A percentile compares a stretch with the other conserved stretches of the same genome.
phyloP scores from a whole-genome alignment of 2,888 invertebrate species.

The Drosophila barbarae region DNA sequence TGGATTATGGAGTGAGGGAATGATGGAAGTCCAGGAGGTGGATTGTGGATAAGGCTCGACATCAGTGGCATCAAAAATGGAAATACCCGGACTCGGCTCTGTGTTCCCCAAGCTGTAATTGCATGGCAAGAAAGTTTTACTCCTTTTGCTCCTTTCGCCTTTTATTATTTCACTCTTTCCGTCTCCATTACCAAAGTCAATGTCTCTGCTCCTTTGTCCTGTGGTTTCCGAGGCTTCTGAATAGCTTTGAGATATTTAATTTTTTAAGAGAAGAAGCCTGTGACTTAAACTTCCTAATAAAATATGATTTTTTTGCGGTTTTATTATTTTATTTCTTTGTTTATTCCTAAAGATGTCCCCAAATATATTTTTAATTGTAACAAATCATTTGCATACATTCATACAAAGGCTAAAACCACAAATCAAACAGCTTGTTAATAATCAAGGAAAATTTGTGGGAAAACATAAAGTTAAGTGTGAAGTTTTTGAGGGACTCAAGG shows the following conservation, averaged over 20 bases:
- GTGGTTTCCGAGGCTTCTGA: conserved; percentile 15
- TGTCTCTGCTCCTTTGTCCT: conserved; percentile 15
- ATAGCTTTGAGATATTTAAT: conserved; percentile 1
- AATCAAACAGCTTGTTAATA: neutral
- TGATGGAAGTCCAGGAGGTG: conserved; percentile 16
- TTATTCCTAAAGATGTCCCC: too few species aligned
- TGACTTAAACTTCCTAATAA: neutral
- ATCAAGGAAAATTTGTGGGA: neutral
- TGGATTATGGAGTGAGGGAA: conserved; percentile 1
- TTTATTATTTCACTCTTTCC: conserved; percentile 11
- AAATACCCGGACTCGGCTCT: conserved; percentile 21
- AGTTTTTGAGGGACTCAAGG: neutral
- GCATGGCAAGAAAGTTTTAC: conserved; percentile 25
- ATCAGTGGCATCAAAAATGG: conserved; percentile 38
- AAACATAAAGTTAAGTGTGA: neutral
- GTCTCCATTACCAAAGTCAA: conserved; percentile 5
- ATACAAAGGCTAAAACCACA: neutral
- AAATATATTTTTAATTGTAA: neutral
- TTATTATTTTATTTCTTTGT: too few species aligned
- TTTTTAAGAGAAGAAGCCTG: neutral
- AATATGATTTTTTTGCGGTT: neutral
- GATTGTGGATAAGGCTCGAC: conserved; percentile 24
- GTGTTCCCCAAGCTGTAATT: conserved; percentile 22
- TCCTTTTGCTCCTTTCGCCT: conserved; percentile 1
- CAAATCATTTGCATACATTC: too few species aligned